Conservation (phyloP, 2,888 invertebrate species). For the Pollenia griseotomentosa region DNA sequence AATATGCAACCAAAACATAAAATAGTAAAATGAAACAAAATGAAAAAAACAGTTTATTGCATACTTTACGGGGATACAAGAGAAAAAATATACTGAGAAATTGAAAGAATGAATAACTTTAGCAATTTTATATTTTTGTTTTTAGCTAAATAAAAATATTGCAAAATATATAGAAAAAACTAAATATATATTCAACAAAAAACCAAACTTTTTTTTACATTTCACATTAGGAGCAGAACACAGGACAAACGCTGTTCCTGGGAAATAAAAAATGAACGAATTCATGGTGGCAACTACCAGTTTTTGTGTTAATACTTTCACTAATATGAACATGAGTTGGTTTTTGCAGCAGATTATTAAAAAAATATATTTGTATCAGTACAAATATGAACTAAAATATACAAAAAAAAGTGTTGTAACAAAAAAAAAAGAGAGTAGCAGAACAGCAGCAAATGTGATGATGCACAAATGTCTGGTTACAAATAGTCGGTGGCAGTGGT, state of each 20-base stretch:
- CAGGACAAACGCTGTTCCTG: background rate
- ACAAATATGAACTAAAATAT: background rate
- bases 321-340: slow-evolving; percentile 47
- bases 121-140: slow-evolving; percentile 11
- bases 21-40: slow-evolving; percentile 3
- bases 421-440: background rate
- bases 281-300: background rate
- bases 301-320: slow-evolving; percentile 47
- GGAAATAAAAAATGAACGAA: slow-evolving; percentile 11
- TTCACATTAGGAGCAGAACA: background rate
- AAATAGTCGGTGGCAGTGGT: slow-evolving; percentile 24
- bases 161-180: background rate
- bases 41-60: slow-evolving; percentile 40
- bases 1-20: background rate
- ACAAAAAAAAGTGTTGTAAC: slow-evolving; percentile 4
- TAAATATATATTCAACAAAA: background rate
- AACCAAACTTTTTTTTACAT: background rate
- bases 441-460: slow-evolving; percentile 26
- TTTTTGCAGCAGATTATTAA: slow-evolving; percentile 12
- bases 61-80: slow-evolving; percentile 41
- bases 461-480: slow-evolving; percentile 44
- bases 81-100: background rate
- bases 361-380: slow-evolving; percentile 9
- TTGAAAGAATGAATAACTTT: background rate
- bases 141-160: slow-evolving; percentile 30